A percentile compares a stretch with the other conserved stretches of the same genome.
phyloP scores from a whole-genome alignment of 2,888 invertebrate species.

The Brenthis hecate region DNA sequence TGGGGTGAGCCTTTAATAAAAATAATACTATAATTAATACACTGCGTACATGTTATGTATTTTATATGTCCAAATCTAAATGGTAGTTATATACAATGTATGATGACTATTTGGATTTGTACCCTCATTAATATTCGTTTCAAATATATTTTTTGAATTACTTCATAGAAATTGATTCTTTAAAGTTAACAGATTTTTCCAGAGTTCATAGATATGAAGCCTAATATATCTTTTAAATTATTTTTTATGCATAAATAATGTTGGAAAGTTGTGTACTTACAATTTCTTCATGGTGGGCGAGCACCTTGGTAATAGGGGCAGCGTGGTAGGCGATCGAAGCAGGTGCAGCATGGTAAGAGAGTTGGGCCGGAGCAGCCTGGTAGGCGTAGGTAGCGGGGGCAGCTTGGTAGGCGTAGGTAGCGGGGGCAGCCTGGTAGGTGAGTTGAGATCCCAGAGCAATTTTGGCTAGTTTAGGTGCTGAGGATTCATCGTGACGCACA shows the following conservation, averaged over 20 bases:
- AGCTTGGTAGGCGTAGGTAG: constrained; percentile 46
- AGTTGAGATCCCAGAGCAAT: constrained; percentile 47
- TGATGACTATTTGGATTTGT: no score
- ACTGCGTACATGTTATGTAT: no score
- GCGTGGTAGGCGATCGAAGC: constrained; percentile 56
- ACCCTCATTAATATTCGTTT: no score
- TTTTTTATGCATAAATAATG: no score
- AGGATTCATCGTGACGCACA: constrained; percentile 55
- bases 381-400: constrained; percentile 53
- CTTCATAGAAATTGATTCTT: no score
- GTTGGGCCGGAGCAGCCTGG: constrained; percentile 23
- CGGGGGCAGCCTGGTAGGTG: constrained; percentile 45
- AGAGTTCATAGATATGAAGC: no score
- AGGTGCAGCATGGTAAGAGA: constrained; percentile 46
- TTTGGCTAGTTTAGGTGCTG: constrained; percentile 46
- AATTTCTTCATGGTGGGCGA: constrained; percentile 50
- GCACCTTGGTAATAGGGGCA: constrained; percentile 44
- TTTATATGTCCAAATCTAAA: no score
- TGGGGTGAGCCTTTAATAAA: constrained; percentile 62
- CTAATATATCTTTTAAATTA: no score
- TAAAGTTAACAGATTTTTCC: no score
- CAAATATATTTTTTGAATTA: no score
- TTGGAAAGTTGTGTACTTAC: constrained; percentile 19
- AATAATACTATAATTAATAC: no score
- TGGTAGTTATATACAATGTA: no score